These are phyloP conservation scores for Gallirallus australis DNA, from an alignment of 2,797 vertebrate genomes.

Conservation along the genomic window DNA sequence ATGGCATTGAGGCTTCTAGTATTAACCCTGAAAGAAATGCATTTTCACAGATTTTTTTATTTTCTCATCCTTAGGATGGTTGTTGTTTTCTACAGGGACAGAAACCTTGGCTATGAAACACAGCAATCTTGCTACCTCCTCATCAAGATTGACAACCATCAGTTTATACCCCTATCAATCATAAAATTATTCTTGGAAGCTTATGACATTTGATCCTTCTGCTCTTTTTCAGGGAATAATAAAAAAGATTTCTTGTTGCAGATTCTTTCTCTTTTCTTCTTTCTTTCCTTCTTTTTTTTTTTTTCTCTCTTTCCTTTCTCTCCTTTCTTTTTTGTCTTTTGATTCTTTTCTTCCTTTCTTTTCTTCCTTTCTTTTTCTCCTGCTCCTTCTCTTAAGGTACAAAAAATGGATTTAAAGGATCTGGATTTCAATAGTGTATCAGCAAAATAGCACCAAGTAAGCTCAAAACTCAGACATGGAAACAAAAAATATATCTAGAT, in stretches of 20 bases:
- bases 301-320: no score
- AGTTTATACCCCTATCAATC: not conserved
- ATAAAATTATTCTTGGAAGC: not conserved
- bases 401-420: not conserved
- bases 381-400: not conserved
- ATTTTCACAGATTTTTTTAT: not conserved
- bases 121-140: not conserved
- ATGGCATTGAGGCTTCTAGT: not conserved
- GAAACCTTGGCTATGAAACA: not conserved
- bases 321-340: not conserved
- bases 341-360: not conserved
- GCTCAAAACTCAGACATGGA: not conserved
- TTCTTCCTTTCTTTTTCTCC: not conserved
- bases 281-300: not conserved
- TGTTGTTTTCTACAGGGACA: not conserved
- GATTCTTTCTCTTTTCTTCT: not conserved
- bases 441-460: not conserved
- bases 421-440: not conserved
- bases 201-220: not conserved
- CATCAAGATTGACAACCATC: not conserved
- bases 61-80: not conserved
- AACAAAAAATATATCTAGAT: not conserved
- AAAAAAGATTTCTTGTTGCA: not conserved
- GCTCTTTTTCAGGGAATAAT: not conserved
- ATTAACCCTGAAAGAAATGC: not conserved